A percentile compares a stretch with the other conserved stretches of the same genome.
Evolutionary conservation across 2,888 invertebrate genomes (phyloP).

Genomic region (Tachina lurida): DNA sequence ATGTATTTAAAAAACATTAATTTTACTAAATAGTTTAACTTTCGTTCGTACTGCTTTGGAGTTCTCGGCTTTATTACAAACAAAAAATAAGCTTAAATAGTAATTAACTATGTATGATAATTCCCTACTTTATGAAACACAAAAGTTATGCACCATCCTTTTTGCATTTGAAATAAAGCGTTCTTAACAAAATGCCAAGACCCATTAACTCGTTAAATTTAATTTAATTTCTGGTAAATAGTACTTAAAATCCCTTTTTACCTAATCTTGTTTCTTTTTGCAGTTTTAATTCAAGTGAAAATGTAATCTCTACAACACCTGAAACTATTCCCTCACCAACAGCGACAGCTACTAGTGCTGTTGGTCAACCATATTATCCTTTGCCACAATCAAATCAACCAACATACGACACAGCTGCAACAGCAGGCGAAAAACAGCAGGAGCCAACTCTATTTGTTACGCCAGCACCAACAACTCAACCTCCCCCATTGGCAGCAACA

Average conservation of each 20-base stretch:
- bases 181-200: not conserved
- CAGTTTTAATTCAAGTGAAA: constrained; percentile 80
- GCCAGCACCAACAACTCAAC: constrained; percentile 51
- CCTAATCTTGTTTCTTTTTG: constrained; percentile 44
- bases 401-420: constrained; percentile 51
- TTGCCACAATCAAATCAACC: constrained; percentile 65
- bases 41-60: no score
- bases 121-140: no score
- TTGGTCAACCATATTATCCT: constrained; percentile 63
- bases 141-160: no score
- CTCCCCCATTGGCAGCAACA: constrained; percentile 32
- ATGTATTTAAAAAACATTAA: no score
- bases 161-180: not conserved
- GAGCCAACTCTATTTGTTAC: constrained; percentile 67
- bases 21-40: no score
- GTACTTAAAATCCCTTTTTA: constrained; percentile 31
- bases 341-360: constrained; percentile 24
- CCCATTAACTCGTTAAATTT: constrained; percentile 20
- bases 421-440: constrained; percentile 36
- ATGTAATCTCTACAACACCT: constrained; percentile 75
- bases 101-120: no score
- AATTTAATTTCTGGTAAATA: not conserved
- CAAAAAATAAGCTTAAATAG: no score
- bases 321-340: constrained; percentile 52
- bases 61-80: no score